Evolutionary conservation across 2,888 invertebrate genomes (phyloP).

Genomic region (Spisula subtruncata): DNA sequence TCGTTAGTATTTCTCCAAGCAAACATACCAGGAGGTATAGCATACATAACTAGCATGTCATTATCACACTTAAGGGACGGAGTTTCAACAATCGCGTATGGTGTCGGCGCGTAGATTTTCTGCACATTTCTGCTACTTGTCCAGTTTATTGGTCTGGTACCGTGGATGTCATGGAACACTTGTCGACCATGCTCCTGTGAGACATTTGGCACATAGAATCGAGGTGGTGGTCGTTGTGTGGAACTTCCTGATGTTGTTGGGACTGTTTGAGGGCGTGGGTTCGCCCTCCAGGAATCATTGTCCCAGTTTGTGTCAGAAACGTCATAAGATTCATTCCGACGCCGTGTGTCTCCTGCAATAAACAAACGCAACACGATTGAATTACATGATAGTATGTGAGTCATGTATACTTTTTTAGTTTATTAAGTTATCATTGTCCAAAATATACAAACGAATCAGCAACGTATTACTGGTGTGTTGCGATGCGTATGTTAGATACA

Average conservation of each 20-base stretch:
- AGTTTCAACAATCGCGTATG: conserved; percentile 51
- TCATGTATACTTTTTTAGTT: no score
- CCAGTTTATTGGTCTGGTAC: background rate
- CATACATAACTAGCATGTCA: conserved; percentile 69
- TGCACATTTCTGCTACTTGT: background rate
- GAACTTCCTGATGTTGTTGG: background rate
- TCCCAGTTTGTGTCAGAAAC: conserved; percentile 52
- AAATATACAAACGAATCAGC: no score
- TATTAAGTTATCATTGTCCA: no score
- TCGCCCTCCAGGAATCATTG: conserved; percentile 49
- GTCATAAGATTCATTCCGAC: conserved; percentile 41
- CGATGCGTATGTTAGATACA: no score
- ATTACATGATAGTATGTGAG: no score
- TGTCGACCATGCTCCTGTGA: background rate
- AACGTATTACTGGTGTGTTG: no score
- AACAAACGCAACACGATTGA: background rate
- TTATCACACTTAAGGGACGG: conserved; percentile 64
- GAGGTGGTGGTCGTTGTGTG: background rate
- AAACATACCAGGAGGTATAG: conserved; percentile 65
- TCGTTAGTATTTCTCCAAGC: conserved; percentile 67
- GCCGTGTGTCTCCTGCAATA: background rate
- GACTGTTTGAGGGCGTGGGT: background rate
- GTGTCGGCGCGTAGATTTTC: conserved; percentile 15
- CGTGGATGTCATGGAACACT: background rate
- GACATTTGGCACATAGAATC: conserved; percentile 12